Base-by-base conservation (phyloP, 2,888 invertebrate genomes). In the Belgica antarctica region DNA sequence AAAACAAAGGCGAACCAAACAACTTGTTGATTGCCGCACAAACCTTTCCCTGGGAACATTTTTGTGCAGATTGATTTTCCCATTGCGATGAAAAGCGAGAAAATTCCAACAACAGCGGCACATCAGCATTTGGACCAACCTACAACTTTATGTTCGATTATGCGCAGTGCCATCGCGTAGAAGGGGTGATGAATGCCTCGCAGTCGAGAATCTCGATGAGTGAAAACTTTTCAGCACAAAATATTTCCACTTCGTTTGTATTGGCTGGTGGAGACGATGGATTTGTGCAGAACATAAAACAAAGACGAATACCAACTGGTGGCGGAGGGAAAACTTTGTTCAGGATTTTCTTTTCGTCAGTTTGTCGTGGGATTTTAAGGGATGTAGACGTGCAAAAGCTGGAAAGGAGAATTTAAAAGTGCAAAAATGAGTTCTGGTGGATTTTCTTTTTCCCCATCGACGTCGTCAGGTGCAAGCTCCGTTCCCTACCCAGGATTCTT, bases 71-170 rank as follows among this genome's bases (percentile, higher is more conserved):
- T 68, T 52, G 5, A 2, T 5, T 31, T 57, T 68, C 15, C 12
- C 24, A 57, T 57, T 57, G 52, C 68, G 52, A 27, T 15, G 47
- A 65, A 47, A 27, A 25, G 57, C 52, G 27, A 28, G 57, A 57
- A 68, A 52, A 68, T 57, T 68, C 57, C 31, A 57, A 68, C 68
- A 68, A 68, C 57, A 66, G 15, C 24, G 12, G 2, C 41, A 63
- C 24, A 66, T 47, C 25, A 66, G 47, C 8, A 66, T 66, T 68
- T 57, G 68, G 68, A 19, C 68, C 68, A 68, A 68, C 68, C 68
- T 68, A 68, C 68, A 52, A 68, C 47, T 17, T 47, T 31, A 25
- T 36, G 25, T 31, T 28, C 68, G 68, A 52, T 68, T 47, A 34
- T 68, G 68, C 68, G 68, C 68, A 68, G 17, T 52, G 17, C 31